Conservation (phyloP, 2,797 vertebrate genomes). For the Cossypha polioptera region DNA sequence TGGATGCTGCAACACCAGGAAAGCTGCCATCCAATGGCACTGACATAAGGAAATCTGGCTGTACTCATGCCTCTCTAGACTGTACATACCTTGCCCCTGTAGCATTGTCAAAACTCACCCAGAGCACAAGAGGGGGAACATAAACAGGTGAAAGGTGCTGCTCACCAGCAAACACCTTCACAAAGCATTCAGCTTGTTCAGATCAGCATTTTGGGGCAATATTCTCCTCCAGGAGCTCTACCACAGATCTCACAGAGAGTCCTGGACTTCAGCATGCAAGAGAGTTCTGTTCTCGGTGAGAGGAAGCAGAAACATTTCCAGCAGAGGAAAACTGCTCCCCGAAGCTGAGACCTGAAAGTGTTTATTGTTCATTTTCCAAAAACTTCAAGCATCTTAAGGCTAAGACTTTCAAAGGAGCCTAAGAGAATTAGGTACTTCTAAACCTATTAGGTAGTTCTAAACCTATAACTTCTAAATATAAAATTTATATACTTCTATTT, state of each 20-base stretch:
- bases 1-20: neutral
- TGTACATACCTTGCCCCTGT: accelerated
- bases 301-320: neutral
- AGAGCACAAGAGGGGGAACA: neutral
- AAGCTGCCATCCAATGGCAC: neutral
- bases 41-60: neutral
- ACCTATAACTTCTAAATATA: neutral
- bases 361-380: conserved; percentile 8
- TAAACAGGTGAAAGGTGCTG: neutral
- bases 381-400: neutral
- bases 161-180: neutral
- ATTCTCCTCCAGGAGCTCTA: neutral
- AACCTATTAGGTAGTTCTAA: neutral
- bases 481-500: neutral
- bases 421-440: neutral
- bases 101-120: neutral
- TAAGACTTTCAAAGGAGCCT: neutral
- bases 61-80: neutral
- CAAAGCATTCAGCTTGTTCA: neutral
- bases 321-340: neutral
- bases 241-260: neutral
- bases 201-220: neutral
- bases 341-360: neutral
- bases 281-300: neutral
- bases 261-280: neutral